A percentile compares a stretch with the other conserved stretches of the same genome.
These are phyloP conservation scores for Macrocentrus cingulum DNA, from an alignment of 1,140 invertebrate genomes.

Conservation along the genomic window DNA sequence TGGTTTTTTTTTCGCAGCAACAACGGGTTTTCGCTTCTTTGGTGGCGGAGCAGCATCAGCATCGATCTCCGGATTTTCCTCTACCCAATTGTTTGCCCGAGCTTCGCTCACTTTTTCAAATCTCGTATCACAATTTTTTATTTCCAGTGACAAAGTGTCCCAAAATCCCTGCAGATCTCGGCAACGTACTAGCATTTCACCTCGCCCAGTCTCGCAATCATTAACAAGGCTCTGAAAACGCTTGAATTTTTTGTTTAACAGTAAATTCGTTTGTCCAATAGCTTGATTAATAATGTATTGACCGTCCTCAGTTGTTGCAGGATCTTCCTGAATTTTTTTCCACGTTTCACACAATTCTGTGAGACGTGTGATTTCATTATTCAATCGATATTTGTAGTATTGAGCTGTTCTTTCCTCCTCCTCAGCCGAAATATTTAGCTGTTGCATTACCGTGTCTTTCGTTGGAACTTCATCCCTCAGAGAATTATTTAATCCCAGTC, in stretches of 20 bases:
- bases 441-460: conserved; percentile 48
- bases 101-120: conserved; percentile 59
- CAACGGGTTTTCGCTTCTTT: conserved; percentile 24
- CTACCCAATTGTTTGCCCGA: conserved; percentile 60
- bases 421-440: conserved; percentile 48
- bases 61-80: conserved; percentile 42
- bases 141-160: conserved; percentile 73
- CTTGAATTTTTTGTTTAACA: conserved; percentile 70
- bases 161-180: conserved; percentile 76
- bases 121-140: conserved; percentile 61
- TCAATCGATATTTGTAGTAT: conserved; percentile 61
- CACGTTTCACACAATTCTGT: conserved; percentile 54
- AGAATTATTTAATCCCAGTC: conserved; percentile 41
- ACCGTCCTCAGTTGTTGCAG: conserved; percentile 52
- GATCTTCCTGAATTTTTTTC: conserved; percentile 39
- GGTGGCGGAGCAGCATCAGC: neutral
- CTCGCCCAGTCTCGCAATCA: conserved; percentile 64
- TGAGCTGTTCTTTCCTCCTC: conserved; percentile 55
- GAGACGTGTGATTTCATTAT: conserved; percentile 57
- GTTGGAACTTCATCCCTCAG: conserved; percentile 39
- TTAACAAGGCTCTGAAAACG: conserved; percentile 67
- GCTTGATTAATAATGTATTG: conserved; percentile 66
- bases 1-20: neutral
- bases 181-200: conserved; percentile 64
- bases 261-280: conserved; percentile 68